Evolutionary conservation across 64 coral and sea anemone species (phyloP), one percentile per base, ranked within the genome.

Genomic region (Pachyseris speciosa): DNA sequence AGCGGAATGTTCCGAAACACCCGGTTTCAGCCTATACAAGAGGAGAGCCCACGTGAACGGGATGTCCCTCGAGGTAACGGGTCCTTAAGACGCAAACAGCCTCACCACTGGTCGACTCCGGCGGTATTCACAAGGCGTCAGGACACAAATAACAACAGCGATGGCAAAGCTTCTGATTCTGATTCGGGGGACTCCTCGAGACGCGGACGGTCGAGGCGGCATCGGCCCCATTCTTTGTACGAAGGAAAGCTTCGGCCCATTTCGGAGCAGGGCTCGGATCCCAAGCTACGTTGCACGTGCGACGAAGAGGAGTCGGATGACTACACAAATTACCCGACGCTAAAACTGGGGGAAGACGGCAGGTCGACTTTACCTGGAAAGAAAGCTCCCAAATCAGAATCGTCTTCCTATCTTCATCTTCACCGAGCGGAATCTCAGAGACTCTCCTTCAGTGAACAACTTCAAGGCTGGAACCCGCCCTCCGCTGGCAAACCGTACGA

Each of bases 81-180:
- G 34, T 15, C 77, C 22, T 33, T 81, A 4, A 53, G 52, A 20
- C 31, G 77, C 17, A 60, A 20, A 61, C 77, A 81, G 19, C 77
- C 77, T 22, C 95, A 97, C 40, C 95, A 97, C 59, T 97, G 95
- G 91, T 97, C 95, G 28, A 85, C 86, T 30, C 95, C 95, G 10
- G 95, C 90, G 13, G 90, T 97, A 2, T 93, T 88, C 40, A 71
- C 83, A 17, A 63, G 41, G 30, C 40, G 64, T 38, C 75, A 87
- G 20, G 95, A 97, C 33, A 89, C 79, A 15, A 89, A 78, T 20
- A 72, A 85, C 41, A 89, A 64, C 43, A 87, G 81, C 39, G 78
- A 77, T 28, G 67, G 50, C 16, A 89, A 70, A 37, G 86, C 73
- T 45, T 97, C 95, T 0, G 95, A 93, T 43, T 89, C 91, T 2